Base-by-base conservation (phyloP, 1,140 invertebrate species). In the Microplitis demolitor region DNA sequence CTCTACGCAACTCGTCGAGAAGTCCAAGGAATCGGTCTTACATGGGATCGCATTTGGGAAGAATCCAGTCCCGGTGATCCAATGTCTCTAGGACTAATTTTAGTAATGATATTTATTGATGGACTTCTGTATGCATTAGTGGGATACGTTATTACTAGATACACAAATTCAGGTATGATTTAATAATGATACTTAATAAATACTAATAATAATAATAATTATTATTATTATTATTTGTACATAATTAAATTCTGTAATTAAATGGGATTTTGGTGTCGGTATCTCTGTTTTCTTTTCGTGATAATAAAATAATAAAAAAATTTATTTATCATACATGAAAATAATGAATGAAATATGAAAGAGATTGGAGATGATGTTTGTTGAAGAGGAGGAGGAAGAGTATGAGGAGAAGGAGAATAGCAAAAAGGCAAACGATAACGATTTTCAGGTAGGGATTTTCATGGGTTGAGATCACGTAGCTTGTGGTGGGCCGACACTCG, bases 1-100 rank as follows among this genome's bases (percentile, higher is more conserved):
- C 80, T 90, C 2, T 89, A 89, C 70, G 86, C 90, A 1, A 87
- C 89, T 63, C 87, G 91, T 4, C 88, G 86, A 76, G 91, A 92
- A 78, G 86, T 91, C 31, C 88, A 89, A 80, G 89, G 90, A 5
- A 66, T 76, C 1, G 89, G 89, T 5, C 78, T 88, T 0, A 79
- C 76, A 6, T 90, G 89, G 89, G 34, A 73, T 2, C 78, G 84
- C 24, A 60, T 90, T 54, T 90, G 89, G 88, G 80, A 82, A 4
- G 82, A 88, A 24, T 84, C 88, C 0, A 84, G 79, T 63, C 84
- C 85, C 8, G 81, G 80, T 4, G 86, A 88, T 72, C 77, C 87
- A 61, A 88, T 90, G 84, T 89, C 84, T 66, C 82, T 90, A 24
- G 89, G 84, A 37, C 60, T 87, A 4, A 71, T 88, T 0, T 73